phyloP scores from a whole-genome alignment of 2,797 vertebrate genomes.

The Cyclopterus lumpus region DNA sequence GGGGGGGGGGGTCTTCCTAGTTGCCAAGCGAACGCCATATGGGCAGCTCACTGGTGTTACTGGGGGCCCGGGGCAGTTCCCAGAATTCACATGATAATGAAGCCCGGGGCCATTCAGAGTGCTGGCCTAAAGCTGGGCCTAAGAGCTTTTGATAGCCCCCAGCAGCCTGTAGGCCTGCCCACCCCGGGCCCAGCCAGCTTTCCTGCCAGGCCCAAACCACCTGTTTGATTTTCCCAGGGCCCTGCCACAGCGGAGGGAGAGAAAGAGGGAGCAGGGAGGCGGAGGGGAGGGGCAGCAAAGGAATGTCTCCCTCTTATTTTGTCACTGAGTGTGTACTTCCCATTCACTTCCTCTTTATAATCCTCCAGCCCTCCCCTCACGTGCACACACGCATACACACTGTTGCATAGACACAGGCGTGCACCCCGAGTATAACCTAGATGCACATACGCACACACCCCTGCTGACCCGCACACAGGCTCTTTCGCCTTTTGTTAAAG shows the following conservation, averaged over 20 bases:
- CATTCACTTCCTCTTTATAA: constrained; percentile 85
- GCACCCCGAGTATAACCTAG: constrained; percentile 60
- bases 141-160: constrained; percentile 87
- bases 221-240: constrained; percentile 90
- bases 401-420: constrained; percentile 35
- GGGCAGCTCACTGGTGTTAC: constrained; percentile 87
- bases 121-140: constrained; percentile 84
- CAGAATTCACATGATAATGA: constrained; percentile 92
- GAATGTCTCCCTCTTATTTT: constrained; percentile 87
- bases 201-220: constrained; percentile 87
- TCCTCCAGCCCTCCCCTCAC: constrained; percentile 76
- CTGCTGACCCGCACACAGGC: constrained; percentile 69
- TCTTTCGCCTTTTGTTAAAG: constrained; percentile 77
- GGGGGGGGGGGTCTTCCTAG: constrained; percentile 67
- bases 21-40: constrained; percentile 88
- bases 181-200: constrained; percentile 82
- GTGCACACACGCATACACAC: constrained; percentile 67
- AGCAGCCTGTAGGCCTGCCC: constrained; percentile 86
- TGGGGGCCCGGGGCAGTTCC: constrained; percentile 85
- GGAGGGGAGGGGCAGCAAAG: constrained; percentile 78
- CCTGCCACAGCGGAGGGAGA: constrained; percentile 72
- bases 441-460: constrained; percentile 72
- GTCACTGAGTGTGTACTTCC: constrained; percentile 86
- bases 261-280: constrained; percentile 61
- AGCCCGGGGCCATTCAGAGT: constrained; percentile 85